These are phyloP conservation scores for Yponomeuta sedellus DNA, from an alignment of 2,888 invertebrate genomes.

Conservation along the genomic window DNA sequence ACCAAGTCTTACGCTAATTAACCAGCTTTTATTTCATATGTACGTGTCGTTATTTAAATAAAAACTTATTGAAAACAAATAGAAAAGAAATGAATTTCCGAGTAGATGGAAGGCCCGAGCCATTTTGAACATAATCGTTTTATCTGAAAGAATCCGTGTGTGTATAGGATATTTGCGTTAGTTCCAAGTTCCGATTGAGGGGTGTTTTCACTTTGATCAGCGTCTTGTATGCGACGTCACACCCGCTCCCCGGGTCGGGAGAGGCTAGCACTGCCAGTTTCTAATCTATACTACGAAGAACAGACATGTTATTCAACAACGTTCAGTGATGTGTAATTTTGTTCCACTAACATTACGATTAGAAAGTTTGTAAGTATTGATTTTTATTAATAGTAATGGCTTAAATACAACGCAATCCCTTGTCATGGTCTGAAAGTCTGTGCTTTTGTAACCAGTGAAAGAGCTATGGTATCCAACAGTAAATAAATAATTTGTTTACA, in stretches of 20 bases:
- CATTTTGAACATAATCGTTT: background rate
- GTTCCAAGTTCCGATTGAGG: background rate
- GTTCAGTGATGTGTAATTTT: no score
- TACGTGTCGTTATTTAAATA: background rate
- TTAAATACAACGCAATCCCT: no score
- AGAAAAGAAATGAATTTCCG: background rate
- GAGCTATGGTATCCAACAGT: no score
- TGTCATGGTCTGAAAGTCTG: no score
- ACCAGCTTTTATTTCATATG: no score
- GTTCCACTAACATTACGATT: no score
- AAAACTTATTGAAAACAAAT: background rate
- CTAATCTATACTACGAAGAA: background rate
- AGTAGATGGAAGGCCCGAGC: background rate
- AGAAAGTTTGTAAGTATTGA: no score
- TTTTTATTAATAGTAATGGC: no score
- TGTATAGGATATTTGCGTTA: slow-evolving; percentile 3
- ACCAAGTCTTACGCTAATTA: no score
- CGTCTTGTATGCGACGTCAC: slow-evolving; percentile 1
- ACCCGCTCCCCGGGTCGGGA: background rate
- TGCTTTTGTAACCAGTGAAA: no score
- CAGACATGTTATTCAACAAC: background rate
- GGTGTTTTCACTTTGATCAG: slow-evolving; percentile 3
- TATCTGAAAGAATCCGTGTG: slow-evolving; percentile 3
- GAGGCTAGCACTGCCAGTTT: background rate
- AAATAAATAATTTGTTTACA: no score